A percentile compares a stretch with the other conserved stretches of the same genome.
Conservation (phyloP, 2,113 vertebrate species). For the Aegithalos caudatus region DNA sequence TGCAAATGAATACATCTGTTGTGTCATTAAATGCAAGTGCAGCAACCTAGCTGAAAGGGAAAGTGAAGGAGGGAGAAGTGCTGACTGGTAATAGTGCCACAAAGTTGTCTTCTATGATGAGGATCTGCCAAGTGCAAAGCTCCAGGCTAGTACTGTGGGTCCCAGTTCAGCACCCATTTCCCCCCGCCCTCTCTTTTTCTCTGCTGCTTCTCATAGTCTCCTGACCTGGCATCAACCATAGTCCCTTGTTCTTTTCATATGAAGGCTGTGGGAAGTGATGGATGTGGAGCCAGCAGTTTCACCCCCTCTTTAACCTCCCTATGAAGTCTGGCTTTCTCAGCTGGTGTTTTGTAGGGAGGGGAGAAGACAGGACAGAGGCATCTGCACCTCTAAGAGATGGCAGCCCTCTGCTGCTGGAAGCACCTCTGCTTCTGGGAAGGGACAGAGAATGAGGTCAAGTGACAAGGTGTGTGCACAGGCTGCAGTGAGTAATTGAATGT, state of each 20-base stretch:
- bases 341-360: background rate
- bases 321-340: background rate
- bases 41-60: conserved; percentile 62
- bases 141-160: background rate
- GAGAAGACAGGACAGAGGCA: background rate
- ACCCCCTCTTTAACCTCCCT: background rate
- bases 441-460: background rate
- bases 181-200: background rate
- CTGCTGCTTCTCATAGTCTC: background rate
- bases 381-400: rapidly evolving
- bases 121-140: conserved; percentile 24
- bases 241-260: background rate
- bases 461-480: background rate
- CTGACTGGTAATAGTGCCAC: conserved; percentile 47
- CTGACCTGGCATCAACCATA: background rate
- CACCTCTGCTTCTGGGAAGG: background rate
- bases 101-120: conserved; percentile 32
- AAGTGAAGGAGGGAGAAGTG: conserved; percentile 35
- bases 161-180: background rate
- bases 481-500: background rate
- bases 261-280: background rate
- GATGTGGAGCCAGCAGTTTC: background rate
- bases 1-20: conserved; percentile 69
- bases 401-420: background rate
- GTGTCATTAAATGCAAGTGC: conserved; percentile 62